phyloP scores from a whole-genome alignment of 1,140 invertebrate genomes.

The Leptestheria dahalacensis region DNA sequence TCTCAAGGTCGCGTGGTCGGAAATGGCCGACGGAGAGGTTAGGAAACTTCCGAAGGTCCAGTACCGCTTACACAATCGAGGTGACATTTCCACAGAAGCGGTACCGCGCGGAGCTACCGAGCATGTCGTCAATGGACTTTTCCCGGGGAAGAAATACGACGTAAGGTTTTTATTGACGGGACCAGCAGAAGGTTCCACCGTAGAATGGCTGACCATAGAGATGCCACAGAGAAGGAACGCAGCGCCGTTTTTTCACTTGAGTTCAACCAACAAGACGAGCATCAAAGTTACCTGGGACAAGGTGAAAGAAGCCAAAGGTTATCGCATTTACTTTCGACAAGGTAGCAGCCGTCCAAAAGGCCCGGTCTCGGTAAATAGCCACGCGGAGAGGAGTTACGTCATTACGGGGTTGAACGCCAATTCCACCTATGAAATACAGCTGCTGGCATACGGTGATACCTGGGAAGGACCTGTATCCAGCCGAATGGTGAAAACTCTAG shows the following conservation, averaged over 20 bases:
- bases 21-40: slow-evolving; percentile 37
- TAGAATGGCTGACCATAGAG: slow-evolving; percentile 35
- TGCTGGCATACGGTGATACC: background rate
- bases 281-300: slow-evolving; percentile 7
- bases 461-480: background rate
- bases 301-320: background rate
- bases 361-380: too few relatives aligned
- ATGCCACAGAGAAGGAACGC: slow-evolving; percentile 28
- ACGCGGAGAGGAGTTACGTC: slow-evolving; percentile 16
- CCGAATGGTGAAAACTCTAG: background rate
- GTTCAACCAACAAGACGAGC: background rate
- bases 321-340: background rate
- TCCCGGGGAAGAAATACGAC: slow-evolving; percentile 38
- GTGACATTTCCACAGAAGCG: slow-evolving; percentile 31
- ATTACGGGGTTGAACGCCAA: background rate
- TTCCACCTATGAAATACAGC: background rate
- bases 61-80: slow-evolving; percentile 36
- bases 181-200: slow-evolving; percentile 31
- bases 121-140: slow-evolving; percentile 36
- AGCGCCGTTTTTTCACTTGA: slow-evolving; percentile 26
- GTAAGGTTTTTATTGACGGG: slow-evolving; percentile 39
- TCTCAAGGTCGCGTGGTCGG: slow-evolving; percentile 41
- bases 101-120: slow-evolving; percentile 29
- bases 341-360: background rate
- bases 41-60: slow-evolving; percentile 44